Base-by-base conservation (phyloP, 2,888 invertebrate genomes). In the Drosophila setosimentum region DNA sequence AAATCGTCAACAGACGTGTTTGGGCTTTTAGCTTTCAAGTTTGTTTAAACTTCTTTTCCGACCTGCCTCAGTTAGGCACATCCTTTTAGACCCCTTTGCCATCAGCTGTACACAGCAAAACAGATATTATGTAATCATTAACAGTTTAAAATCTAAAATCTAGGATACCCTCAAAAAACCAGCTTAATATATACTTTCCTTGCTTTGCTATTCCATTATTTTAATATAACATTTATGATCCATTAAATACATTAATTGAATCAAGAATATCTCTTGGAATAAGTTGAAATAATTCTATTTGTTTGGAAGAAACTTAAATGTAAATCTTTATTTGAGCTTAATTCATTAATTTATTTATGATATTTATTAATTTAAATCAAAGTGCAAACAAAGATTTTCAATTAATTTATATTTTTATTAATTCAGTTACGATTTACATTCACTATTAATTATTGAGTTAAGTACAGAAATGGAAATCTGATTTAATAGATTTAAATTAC, bases 1-100 rank as follows among this genome's bases (percentile, higher is more conserved):
- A 59, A 68, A 69, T 69, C 67, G 51, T 58, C 42, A 51, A 13
- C 62, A 59, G 45, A 54, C 54, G 62, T 62, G 67, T 68, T 62
- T 40, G 11, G 49, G 8, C 53, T 30, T 49, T 50, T 65, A 48
- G 45, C 73, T 49, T 64, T 80, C 57, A 60, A 61, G 61, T 58
- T 68, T 61, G 57, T 42, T 30, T 65, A 65, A 61, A 45, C 21
- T 18, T 10, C 37, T 16, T 4, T 8, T 16, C 45, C 16, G n/a
- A 13, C 16, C 21, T 7, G 33, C 13, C 13, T 16, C 13, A 8
- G 16, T 2, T 24, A 8, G 21, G 16, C 21, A 24, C 2, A 21
- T 35, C 21, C 49, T 29, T n/a, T 24, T 33, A 5, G 21, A 66
- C 58, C 37, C 37, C 49, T 27, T 13, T 13, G 48, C 27, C 18